A percentile compares a stretch with the other conserved stretches of the same genome.
phyloP scores from a whole-genome alignment of 1,140 invertebrate species.

The Achatina immaculata region DNA sequence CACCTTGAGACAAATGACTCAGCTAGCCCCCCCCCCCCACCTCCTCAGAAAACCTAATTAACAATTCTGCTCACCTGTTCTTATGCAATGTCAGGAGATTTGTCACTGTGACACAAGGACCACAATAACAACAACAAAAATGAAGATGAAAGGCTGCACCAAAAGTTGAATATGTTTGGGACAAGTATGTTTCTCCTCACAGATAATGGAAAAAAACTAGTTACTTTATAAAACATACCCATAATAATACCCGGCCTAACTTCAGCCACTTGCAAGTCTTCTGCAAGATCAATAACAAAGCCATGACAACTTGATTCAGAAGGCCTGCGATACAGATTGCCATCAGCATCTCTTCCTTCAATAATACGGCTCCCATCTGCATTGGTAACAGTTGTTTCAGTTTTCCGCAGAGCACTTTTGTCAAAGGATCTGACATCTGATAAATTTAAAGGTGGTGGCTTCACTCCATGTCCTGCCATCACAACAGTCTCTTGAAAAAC shows the following conservation, averaged over 20 bases:
- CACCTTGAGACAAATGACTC: no score
- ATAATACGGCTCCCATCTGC: constrained; percentile 44
- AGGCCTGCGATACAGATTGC: constrained; percentile 38
- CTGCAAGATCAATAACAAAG: constrained; percentile 49
- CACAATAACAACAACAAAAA: no score
- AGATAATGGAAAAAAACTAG: no score
- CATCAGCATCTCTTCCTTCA: constrained; percentile 50
- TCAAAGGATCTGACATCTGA: constrained; percentile 40
- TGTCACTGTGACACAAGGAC: no score
- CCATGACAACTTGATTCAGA: constrained; percentile 40
- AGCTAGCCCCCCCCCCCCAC: no score
- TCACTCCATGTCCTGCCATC: constrained; percentile 29
- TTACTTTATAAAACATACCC: constrained; percentile 56
- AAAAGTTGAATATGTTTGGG: no score
- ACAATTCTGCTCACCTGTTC: no score
- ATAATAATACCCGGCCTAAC: constrained; percentile 56
- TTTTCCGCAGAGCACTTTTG: constrained; percentile 48
- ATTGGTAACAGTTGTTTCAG: constrained; percentile 51
- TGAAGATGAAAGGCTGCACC: no score
- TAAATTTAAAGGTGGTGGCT: constrained; percentile 36
- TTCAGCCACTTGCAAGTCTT: constrained; percentile 63
- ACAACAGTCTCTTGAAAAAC: not conserved
- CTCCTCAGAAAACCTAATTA: no score
- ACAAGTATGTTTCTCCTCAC: no score
- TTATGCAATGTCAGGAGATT: no score